A percentile compares a stretch with the other conserved stretches of the same genome.
Evolutionary conservation across 2,888 invertebrate genomes (phyloP).

Genomic region (Cantharis lateralis): DNA sequence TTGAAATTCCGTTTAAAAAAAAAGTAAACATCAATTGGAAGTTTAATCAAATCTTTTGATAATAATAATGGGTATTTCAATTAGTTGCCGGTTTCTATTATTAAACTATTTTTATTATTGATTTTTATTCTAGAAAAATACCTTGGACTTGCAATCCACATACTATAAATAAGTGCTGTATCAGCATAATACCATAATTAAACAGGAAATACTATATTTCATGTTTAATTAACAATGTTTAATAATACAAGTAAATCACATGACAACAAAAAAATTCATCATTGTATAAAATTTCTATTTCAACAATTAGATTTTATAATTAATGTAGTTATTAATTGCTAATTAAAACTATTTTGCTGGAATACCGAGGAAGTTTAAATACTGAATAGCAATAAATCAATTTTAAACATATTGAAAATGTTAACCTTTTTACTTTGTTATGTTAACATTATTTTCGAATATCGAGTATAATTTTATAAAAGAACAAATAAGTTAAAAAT

Average conservation of each 20-base stretch:
- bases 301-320: background rate
- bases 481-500: no score
- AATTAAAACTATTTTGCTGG: no score
- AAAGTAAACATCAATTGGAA: no score
- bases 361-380: background rate
- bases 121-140: background rate
- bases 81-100: background rate
- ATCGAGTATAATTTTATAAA: no score
- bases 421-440: no score
- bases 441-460: no score
- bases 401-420: background rate
- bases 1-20: no score
- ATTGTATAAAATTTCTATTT: background rate
- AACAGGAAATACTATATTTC: background rate
- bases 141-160: background rate
- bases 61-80: background rate
- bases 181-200: background rate
- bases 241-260: background rate
- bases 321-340: background rate
- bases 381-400: background rate
- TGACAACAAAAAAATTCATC: background rate
- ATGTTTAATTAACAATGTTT: conserved; percentile 2
- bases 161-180: background rate
- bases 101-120: background rate
- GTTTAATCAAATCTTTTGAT: background rate